Evolutionary conservation across 2,797 vertebrate species (phyloP), one percentile per base, ranked within the genome.

Genomic region (Gorsachius magnificus): DNA sequence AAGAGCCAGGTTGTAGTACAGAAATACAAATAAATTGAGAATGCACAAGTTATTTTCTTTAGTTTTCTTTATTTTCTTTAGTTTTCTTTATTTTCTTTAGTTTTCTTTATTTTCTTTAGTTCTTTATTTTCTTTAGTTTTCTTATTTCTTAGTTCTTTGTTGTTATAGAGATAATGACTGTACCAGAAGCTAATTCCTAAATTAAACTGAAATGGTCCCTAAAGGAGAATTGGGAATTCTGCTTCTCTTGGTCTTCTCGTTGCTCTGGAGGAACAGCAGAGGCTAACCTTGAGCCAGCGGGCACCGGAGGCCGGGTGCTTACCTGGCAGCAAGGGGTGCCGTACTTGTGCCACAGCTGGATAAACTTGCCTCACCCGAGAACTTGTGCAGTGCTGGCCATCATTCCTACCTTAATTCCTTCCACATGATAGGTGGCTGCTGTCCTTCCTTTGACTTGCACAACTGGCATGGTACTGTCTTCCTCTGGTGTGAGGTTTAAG

Each of bases 231-330:
- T 46, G 8, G 43, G 51, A 61, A 50, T 9, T 22, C 31, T 33
- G 8, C 10, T 53, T 26, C 16, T 12, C 11, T 5, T 16, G 41
- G 24, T 13, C 48, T 22, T 4, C 53, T 45, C 31, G 3, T 19
- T n/a, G 5, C 36, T 54, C 12, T 9, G 9, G 10, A 8, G 11
- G 11, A 50, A 18, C 20, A 70, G 36, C 10, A 51, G 81, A 24
- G 51, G 46, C 36, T 14, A 4, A 38, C 4, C 35, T 22, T 4
- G 22, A 43, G 53, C 29, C 57, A 7, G 8, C 7, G 11, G 36
- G 35, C 28, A 11, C n/a, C 3, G 6, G 31, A 36, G 64, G 48
- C 4, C 2, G 7, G 2, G 33, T 14, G 1, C 8, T 19, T 17
- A 8, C 54, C 35, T 20, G 35, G 26, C 24, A 3, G 14, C 3